Base-by-base conservation (phyloP, 2,888 invertebrate genomes). In the Tigriopus californicus region DNA sequence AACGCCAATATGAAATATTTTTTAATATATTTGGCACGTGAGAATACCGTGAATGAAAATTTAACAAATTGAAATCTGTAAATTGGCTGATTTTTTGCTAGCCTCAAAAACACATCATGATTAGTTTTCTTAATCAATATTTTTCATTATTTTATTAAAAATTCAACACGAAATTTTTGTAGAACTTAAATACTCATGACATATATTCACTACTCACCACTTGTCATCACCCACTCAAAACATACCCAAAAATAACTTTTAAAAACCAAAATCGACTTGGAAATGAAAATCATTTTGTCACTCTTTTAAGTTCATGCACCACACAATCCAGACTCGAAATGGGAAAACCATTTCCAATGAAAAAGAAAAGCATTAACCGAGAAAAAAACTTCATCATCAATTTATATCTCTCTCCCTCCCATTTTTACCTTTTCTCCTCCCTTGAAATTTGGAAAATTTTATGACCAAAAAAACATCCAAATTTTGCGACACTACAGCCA, bases 321-420 rank as follows among this genome's bases (percentile, higher is more conserved):
- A 46, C 20, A 18, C 15, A 15, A 18, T 46, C 20, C 46, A 46
- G 46, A 46, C 46, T 46, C 46, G 46, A 18, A 46, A 46, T 18
- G 15, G 46, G 48, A 18, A 10, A 61, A 48, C 41, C 24, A 61
- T 60, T 12, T 46, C 24, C 22, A 58, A 18, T 20, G 13, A 61
- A 49, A 48, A 46, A 61, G 25, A 53, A 53, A 22, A 41, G 5
- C 3, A 48, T 61, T 60, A 46, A 22, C 33, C 20, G n/a, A 61
- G 18, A 61, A 52, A 33, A 52, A 58, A 40, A n/a, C 22, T 59
- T n/a, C 13, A n/a, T 15, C 52, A 46, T 44, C 25, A 46, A 62
- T 65, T 63, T 66, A 49, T 64, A 51, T 41, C 42, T 59, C 58
- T 66, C 64, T 62, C 66, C 67, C 68, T 69, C 69, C 44, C 55